Evolutionary conservation across 2,888 invertebrate genomes (phyloP), one percentile per base, ranked within the genome.

Genomic region (Scaptodrosophila latifasciaeformis): DNA sequence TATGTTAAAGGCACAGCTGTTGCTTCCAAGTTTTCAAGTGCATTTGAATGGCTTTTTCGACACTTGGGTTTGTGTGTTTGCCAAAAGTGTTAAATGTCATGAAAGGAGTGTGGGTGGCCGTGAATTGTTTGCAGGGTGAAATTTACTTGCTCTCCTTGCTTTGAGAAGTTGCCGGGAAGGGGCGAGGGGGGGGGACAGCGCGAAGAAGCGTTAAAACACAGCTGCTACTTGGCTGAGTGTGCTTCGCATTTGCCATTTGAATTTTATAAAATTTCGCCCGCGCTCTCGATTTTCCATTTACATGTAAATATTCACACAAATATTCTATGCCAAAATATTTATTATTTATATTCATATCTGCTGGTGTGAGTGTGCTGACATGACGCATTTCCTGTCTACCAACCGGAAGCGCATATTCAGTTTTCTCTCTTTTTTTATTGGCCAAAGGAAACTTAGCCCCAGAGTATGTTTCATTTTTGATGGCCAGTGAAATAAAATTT

Each of bases 81-180:
- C 70, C 63, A 80, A 75, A n/a, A 75, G 75, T 75, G 75, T 75
- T 75, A 80, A 75, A 80, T 77, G 78, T 75, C 81, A 80, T 61
- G 70, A 53, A 43, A 19, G 21, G 21, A 27, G 19, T 39, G 13
- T 10, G 12, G 2, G 35, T 18, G 13, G 15, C 10, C 13, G 9
- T 17, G 17, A 9, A 37, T 13, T 17, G 13, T 13, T 37, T 13
- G 9, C 12, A 9, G 18, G 15, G 27, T 5, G 5, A 9, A 13
- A n/a, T n/a, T n/a, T n/a, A n/a, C n/a, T n/a, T n/a, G n/a, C n/a
- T n/a, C n/a, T n/a, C n/a, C n/a, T n/a, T n/a, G n/a, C n/a, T n/a
- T n/a, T n/a, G n/a, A n/a, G n/a, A n/a, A n/a, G 42, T 13, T 30
- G 31, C 34, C 10, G 7, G 13, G 12, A 46, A 17, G 40, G 35